These are phyloP conservation scores for Dryobota labecula DNA, from an alignment of 2,888 invertebrate species.

Conservation along the genomic window DNA sequence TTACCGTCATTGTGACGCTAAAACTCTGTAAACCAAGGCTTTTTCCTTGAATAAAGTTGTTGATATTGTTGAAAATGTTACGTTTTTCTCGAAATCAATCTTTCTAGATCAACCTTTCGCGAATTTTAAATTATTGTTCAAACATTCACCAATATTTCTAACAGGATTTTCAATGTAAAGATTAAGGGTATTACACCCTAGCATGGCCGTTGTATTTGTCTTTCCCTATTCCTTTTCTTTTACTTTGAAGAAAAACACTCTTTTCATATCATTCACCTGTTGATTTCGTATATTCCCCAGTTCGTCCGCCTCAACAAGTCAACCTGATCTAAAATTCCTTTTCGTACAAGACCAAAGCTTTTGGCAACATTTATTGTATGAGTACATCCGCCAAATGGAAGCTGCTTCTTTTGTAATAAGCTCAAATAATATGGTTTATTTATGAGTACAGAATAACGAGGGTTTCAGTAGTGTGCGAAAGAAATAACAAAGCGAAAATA, in stretches of 20 bases:
- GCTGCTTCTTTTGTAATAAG: slow-evolving; percentile 38
- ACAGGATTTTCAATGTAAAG: slow-evolving; percentile 30
- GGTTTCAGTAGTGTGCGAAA: slow-evolving; percentile 28
- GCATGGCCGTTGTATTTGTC: slow-evolving; percentile 15
- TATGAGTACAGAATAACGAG: slow-evolving; percentile 45
- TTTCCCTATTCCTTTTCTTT: slow-evolving; percentile 42
- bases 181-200: slow-evolving; percentile 27
- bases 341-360: slow-evolving; percentile 37
- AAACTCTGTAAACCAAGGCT: not conserved
- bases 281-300: slow-evolving; percentile 43
- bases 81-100: not conserved
- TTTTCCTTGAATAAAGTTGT: not conserved
- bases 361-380: slow-evolving; percentile 48
- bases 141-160: slow-evolving; percentile 22
- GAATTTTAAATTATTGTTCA: slow-evolving; percentile 6
- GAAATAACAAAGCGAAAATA: slow-evolving; percentile 58
- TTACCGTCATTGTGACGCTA: not conserved
- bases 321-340: slow-evolving; percentile 48
- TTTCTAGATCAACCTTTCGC: not conserved
- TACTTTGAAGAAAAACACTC: slow-evolving; percentile 34
- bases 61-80: not conserved
- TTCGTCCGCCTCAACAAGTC: slow-evolving; percentile 43
- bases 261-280: slow-evolving; percentile 51
- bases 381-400: slow-evolving; percentile 38
- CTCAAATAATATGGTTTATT: slow-evolving; percentile 51